Conservation (phyloP, 2,888 invertebrate species). For the Megamerina dolium region DNA sequence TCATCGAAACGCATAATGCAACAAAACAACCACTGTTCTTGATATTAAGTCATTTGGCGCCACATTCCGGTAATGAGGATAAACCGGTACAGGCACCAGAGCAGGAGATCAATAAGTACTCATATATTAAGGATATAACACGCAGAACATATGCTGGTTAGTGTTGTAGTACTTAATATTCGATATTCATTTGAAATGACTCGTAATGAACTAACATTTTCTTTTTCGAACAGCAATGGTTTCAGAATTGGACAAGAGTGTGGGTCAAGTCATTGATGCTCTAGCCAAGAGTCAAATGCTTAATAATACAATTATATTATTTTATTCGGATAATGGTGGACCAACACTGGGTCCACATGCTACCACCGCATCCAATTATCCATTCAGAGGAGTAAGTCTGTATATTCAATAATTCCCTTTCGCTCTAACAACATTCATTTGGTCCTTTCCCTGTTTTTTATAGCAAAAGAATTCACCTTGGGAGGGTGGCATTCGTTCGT, state of each 20-base stretch:
- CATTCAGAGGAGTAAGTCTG: slow-evolving; percentile 63
- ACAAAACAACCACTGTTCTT: slow-evolving; percentile 64
- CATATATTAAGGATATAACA: slow-evolving; percentile 59
- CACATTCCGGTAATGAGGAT: slow-evolving; percentile 68
- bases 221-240: slow-evolving; percentile 83
- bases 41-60: slow-evolving; percentile 72
- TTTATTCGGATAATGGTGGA: slow-evolving; percentile 84
- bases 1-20: slow-evolving; percentile 58
- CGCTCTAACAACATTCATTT: not conserved
- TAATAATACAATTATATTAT: slow-evolving; percentile 75
- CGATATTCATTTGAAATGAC: too few relatives aligned
- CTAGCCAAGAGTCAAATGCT: slow-evolving; percentile 63
- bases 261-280: slow-evolving; percentile 68
- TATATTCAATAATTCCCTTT: not conserved
- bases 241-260: slow-evolving; percentile 74
- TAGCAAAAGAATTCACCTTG: slow-evolving; percentile 71
- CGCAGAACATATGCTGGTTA: slow-evolving; percentile 64
- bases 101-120: slow-evolving; percentile 62
- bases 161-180: too few relatives aligned
- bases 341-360: slow-evolving; percentile 63
- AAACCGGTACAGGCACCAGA: slow-evolving; percentile 65
- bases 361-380: slow-evolving; percentile 74
- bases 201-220: too few relatives aligned
- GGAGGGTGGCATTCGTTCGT: slow-evolving; percentile 79
- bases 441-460: not conserved